A percentile compares a stretch with the other conserved stretches of the same genome.
These are phyloP conservation scores for Stylophora pistillata DNA, from an alignment of 64 coral and sea anemone species.

Conservation along the genomic window DNA sequence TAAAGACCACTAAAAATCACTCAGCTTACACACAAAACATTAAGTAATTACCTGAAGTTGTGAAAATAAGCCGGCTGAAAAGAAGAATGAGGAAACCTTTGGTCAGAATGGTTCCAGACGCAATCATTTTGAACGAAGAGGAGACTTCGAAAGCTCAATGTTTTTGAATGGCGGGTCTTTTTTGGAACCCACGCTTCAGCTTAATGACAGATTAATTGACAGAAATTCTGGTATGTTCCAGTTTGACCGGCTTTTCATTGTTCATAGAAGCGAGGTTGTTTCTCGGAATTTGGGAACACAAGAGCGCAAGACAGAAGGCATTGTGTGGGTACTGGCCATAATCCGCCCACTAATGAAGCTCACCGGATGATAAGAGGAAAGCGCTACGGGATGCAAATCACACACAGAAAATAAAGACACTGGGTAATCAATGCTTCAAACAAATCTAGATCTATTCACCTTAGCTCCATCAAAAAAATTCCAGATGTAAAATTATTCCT, in stretches of 20 bases:
- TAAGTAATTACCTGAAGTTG: neutral
- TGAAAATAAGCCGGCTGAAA: neutral
- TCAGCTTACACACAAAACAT: neutral
- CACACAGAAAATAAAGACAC: no score
- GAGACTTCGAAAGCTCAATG: neutral
- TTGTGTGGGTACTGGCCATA: no score
- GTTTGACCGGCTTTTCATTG: conserved; percentile 10
- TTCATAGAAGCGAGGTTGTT: neutral
- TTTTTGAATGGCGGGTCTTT: neutral
- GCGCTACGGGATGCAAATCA: no score
- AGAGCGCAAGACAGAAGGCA: no score
- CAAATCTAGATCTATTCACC: no score
- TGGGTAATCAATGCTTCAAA: no score
- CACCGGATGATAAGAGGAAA: no score
- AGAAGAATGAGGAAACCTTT: neutral
- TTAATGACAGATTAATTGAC: neutral
- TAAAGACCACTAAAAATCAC: neutral
- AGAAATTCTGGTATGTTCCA: neutral
- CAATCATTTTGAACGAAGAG: neutral
- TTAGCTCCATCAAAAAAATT: no score
- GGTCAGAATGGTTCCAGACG: neutral
- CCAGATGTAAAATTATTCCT: no score
- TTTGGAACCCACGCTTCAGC: neutral
- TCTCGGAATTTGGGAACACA: neutral
- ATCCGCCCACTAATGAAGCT: no score